Base-by-base conservation (phyloP, 2,888 invertebrate genomes). In the Lasiommata megera region DNA sequence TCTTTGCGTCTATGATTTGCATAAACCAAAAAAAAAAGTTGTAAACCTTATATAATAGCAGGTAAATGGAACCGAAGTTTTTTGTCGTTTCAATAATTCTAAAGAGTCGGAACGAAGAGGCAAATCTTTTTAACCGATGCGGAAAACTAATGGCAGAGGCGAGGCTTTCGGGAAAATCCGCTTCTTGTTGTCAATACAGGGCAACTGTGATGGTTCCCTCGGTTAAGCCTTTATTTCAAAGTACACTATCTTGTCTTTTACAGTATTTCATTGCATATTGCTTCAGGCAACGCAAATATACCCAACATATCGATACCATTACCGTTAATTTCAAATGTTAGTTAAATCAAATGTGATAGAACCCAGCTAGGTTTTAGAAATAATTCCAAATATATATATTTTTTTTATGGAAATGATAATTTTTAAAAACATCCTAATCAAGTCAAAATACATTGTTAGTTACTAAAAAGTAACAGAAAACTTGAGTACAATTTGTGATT, bases 141-240 rank as follows among this genome's bases (percentile, higher is more conserved):
- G 88, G 82, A 84, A 86, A 90, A 89, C 89, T 90, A 90, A 90
- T 90, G 89, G 89, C 87, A 77, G 77, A 88, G 88, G 89, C 89
- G 89, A 83, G 83, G 88, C 87, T 89, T 88, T 88, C 80, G 81
- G 75, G 74, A 75, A 88, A 89, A 90, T 89, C 89, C 88, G 87
- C 84, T 88, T 85, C 87, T 87, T 87, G 88, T 90, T 90, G 89
- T 90, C 89, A 89, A 89, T 89, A 90, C 88, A 80, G 79, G 80
- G 86, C 83, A 79, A 81, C 87, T 77, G 80, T 87, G 88, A 89
- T 85, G 88, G 82, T 82, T 85, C 82, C 81, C 84, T 74, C 80
- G 74, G 82, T 82, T 88, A 88, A 89, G 88, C 88, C 88, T 89
- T 88, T 88, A 85, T 84, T 88, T 87, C 84, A 82, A 84, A 74